Conservation (phyloP, 2,888 invertebrate species). For the Temnothorax unifasciatus region DNA sequence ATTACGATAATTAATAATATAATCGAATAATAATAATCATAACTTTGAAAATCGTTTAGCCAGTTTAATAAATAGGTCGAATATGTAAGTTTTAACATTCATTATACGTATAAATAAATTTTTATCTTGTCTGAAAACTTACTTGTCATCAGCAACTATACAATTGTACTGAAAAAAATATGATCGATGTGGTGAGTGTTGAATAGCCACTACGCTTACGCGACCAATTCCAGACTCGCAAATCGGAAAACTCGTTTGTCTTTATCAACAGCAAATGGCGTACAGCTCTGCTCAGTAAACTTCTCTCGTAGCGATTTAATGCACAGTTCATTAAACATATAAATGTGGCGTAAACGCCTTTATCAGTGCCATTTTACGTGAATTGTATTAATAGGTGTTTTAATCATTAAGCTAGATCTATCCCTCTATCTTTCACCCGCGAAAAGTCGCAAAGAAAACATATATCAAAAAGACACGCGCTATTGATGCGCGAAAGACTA, state of each 20-base stretch:
- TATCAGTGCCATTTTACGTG: neutral
- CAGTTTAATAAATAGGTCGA: neutral
- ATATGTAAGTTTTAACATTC: neutral
- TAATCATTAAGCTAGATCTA: neutral
- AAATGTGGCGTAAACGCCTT: constrained; percentile 45
- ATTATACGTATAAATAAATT: constrained; percentile 10
- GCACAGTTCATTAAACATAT: constrained; percentile 48
- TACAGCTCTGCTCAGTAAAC: constrained; percentile 33
- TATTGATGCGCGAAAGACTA: neutral
- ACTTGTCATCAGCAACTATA: constrained; percentile 41
- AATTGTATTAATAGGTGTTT: neutral
- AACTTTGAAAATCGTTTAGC: neutral
- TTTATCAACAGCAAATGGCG: constrained; percentile 69
- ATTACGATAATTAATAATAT: neutral
- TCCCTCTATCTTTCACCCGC: constrained; percentile 15
- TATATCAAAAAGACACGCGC: neutral
- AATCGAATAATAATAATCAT: neutral
- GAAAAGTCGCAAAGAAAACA: constrained; percentile 7
- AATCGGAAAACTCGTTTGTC: constrained; percentile 74
- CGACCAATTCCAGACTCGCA: constrained; percentile 37
- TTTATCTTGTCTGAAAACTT: constrained; percentile 11
- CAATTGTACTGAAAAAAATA: constrained; percentile 39
- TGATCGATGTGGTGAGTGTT: constrained; percentile 47
- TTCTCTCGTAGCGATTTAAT: constrained; percentile 1
- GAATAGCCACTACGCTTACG: constrained; percentile 31